These are phyloP conservation scores for Nasonia vitripennis DNA, from an alignment of 1,140 invertebrate genomes.

Conservation along the genomic window DNA sequence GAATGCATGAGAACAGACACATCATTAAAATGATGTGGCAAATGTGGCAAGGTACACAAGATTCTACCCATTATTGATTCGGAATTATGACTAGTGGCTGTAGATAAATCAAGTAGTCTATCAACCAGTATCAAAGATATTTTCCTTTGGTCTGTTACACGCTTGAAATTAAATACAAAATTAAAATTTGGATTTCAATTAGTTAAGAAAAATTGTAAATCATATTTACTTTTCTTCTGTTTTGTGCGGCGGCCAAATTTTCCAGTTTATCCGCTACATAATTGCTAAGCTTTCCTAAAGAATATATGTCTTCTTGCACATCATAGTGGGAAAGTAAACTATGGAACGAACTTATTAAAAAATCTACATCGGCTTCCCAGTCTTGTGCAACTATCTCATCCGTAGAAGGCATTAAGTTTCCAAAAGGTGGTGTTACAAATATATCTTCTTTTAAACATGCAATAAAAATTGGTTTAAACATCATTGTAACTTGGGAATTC, in stretches of 20 bases:
- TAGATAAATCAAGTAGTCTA: constrained; percentile 80
- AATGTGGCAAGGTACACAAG: constrained; percentile 77
- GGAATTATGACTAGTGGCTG: constrained; percentile 77
- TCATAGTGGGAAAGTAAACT: constrained; percentile 78
- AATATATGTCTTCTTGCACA: constrained; percentile 80
- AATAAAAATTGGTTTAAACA: constrained; percentile 79
- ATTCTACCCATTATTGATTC: constrained; percentile 81
- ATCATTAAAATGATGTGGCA: constrained; percentile 80
- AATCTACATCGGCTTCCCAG: constrained; percentile 69
- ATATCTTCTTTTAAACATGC: constrained; percentile 77
- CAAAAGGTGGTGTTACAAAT: constrained; percentile 81
- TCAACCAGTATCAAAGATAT: constrained; percentile 82
- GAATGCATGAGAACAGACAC: constrained; percentile 80
- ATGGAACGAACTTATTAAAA: constrained; percentile 78
- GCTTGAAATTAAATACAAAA: constrained; percentile 41
- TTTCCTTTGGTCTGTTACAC: constrained; percentile 64
- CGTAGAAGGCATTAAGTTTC: constrained; percentile 78
- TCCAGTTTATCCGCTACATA: constrained; percentile 79
- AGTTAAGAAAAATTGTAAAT: background rate
- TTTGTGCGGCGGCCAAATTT: constrained; percentile 73
- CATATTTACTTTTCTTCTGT: constrained; percentile 76
- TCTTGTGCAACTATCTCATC: constrained; percentile 71
- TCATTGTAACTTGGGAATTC: constrained; percentile 77
- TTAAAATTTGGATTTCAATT: constrained; percentile 15
- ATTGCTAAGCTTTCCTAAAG: constrained; percentile 79